phyloP scores from a whole-genome alignment of 1,140 invertebrate genomes.

The Bombus haemorrhoidalis region DNA sequence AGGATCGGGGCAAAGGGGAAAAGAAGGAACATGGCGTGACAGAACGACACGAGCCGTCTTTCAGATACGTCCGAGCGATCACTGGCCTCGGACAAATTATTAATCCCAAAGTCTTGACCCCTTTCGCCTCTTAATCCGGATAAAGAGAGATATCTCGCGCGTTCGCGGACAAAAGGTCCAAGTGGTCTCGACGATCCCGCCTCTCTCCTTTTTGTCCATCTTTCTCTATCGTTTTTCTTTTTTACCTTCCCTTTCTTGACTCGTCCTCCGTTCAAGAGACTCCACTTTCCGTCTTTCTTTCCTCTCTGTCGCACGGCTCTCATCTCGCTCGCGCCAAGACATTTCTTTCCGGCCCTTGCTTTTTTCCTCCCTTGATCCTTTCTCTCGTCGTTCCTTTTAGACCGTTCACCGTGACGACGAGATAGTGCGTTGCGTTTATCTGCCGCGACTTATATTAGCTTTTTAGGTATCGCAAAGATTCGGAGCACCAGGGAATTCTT shows the following conservation, averaged over 20 bases:
- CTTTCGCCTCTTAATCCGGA: conserved; percentile 70
- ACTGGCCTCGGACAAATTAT: conserved; percentile 72
- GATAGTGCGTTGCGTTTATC: conserved; percentile 56
- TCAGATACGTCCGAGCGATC: conserved; percentile 52
- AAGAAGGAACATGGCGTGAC: conserved; percentile 34
- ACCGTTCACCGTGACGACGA: conserved; percentile 36
- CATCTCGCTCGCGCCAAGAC: not conserved
- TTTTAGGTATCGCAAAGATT: conserved; percentile 34
- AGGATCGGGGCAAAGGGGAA: not conserved
- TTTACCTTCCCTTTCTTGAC: not conserved
- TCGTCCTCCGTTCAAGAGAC: not conserved
- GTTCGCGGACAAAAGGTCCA: conserved; percentile 61
- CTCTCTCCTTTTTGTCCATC: not conserved
- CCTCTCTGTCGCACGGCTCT: not conserved
- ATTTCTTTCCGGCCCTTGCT: not conserved
- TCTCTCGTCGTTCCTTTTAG: not conserved
- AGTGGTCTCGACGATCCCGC: conserved; percentile 40
- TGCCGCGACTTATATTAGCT: conserved; percentile 54
- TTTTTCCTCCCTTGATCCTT: not conserved
- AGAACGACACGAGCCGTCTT: conserved; percentile 56
- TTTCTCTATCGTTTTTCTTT: not conserved
- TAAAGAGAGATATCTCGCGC: conserved; percentile 71
- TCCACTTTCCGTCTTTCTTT: not conserved
- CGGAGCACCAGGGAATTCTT: conserved; percentile 26
- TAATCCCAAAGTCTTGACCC: conserved; percentile 74